Conservation (phyloP, 2,113 vertebrate species). For the Microcebus ravelobensis region DNA sequence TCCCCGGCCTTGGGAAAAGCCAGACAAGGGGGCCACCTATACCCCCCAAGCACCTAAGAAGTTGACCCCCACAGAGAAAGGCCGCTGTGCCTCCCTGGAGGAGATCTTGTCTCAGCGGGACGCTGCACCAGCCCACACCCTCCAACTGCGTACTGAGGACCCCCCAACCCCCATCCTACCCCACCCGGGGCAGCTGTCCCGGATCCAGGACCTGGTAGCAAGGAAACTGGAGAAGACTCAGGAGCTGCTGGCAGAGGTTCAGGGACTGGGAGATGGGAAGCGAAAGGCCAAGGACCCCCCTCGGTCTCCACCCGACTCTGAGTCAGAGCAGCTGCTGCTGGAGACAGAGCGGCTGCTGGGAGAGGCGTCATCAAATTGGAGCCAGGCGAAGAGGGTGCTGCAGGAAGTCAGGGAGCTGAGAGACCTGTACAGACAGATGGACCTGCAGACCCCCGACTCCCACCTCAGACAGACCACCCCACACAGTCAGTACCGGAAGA, state of each 20-base stretch:
- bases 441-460: conserved; percentile 84
- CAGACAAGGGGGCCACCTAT: conserved; percentile 84
- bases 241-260: conserved; percentile 90
- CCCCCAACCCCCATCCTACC: conserved; percentile 52
- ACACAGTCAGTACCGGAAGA: conserved; percentile 87
- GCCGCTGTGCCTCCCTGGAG: conserved; percentile 94
- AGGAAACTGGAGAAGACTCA: conserved; percentile 95
- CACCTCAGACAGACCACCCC: conserved; percentile 83
- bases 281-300: conserved; percentile 83
- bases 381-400: conserved; percentile 91
- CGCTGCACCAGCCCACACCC: conserved; percentile 58
- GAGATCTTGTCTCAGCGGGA: conserved; percentile 91
- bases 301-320: conserved; percentile 72
- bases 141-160: conserved; percentile 43
- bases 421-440: conserved; percentile 90
- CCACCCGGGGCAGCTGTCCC: conserved; percentile 79
- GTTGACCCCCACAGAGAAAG: conserved; percentile 85
- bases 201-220: conserved; percentile 92
- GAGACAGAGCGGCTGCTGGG: conserved; percentile 92
- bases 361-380: conserved; percentile 91
- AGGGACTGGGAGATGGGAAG: conserved; percentile 86
- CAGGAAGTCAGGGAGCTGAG: conserved; percentile 93
- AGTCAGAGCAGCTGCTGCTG: conserved; percentile 85
- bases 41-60: conserved; percentile 88
- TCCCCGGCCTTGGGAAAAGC: conserved; percentile 68